These are phyloP conservation scores for Odocoileus hemionus DNA, from an alignment of 2,113 vertebrate species.

Conservation along the genomic window DNA sequence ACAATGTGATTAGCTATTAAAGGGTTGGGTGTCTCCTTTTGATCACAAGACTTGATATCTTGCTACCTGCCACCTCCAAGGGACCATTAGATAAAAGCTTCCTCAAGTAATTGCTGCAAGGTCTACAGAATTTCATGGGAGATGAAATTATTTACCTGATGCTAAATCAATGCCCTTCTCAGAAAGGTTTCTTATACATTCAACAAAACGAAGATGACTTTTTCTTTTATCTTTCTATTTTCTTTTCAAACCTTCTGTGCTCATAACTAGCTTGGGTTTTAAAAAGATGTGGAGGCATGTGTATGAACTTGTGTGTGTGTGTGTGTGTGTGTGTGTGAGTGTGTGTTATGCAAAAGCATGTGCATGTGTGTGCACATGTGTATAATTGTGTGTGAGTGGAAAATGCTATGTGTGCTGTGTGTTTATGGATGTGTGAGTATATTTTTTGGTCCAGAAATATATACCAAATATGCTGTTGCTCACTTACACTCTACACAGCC, in stretches of 20 bases:
- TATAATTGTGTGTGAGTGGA: not conserved
- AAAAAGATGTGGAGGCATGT: not conserved
- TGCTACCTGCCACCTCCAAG: not conserved
- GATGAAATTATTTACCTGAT: constrained; percentile 44
- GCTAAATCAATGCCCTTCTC: constrained; percentile 15
- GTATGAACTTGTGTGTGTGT: not conserved
- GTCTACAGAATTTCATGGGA: not conserved
- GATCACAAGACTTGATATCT: constrained; percentile 10
- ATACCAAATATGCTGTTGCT: not conserved
- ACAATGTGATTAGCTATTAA: not conserved
- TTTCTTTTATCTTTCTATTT: not conserved
- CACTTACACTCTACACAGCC: not conserved
- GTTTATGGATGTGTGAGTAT: not conserved
- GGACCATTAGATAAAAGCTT: not conserved
- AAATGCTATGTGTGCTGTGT: not conserved
- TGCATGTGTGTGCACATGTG: not conserved
- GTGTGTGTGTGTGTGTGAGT: not conserved
- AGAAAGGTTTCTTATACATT: constrained; percentile 9
- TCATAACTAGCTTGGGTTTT: not conserved
- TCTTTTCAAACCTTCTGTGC: not conserved
- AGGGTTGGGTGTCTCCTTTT: not conserved
- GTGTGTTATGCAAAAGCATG: not conserved
- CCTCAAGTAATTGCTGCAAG: constrained; percentile 2
- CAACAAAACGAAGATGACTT: constrained; percentile 15
- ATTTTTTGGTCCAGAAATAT: not conserved